Evolutionary conservation across 2,113 vertebrate species (phyloP), one percentile per base, ranked within the genome.

Genomic region (Equus quagga): DNA sequence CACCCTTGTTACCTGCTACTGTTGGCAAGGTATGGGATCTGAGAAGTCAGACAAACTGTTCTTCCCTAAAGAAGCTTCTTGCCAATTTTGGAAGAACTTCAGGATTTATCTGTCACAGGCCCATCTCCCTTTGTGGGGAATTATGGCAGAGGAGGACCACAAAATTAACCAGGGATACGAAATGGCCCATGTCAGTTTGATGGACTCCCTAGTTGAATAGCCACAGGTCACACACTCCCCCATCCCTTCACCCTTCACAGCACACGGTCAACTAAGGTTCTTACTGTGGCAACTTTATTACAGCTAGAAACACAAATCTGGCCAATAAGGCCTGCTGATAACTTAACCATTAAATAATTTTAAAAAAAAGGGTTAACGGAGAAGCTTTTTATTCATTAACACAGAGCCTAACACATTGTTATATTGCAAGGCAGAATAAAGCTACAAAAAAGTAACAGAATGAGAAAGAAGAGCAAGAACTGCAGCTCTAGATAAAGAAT

Each of bases 271-370:
- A 97, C 98, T 98, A 98, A 76, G 56, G 69, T 98, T 98, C 97
- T 98, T 97, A 98, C 97, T 96, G 94, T 98, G 98, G 97, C 96
- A 98, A 98, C 98, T 99, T 99, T 99, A 99, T 99, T 99, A 98
- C 93, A 98, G 91, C 98, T 98, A 98, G 97, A 98, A 98, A 98
- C 98, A 98, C 98, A 98, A 95, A 97, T 97, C 54, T 88, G 97
- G 96, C 96, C 97, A 97, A 97, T 79, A 58, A 33, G 93, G 96
- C 96, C 98, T 94, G 62, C 96, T 97, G 51, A 95, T 96, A 97
- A 96, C 96, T 97, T 97, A 97, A 98, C 80, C 97, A 98, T 97
- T 94, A 95, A 97, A 97, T 96, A 82, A 97, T 91, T 94, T 2
- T 41, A 67, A 69, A 64, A 85, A 36, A 78, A 93, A 90, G 23